Conservation (phyloP, 2,797 vertebrate genomes). For the Esox lucius region DNA sequence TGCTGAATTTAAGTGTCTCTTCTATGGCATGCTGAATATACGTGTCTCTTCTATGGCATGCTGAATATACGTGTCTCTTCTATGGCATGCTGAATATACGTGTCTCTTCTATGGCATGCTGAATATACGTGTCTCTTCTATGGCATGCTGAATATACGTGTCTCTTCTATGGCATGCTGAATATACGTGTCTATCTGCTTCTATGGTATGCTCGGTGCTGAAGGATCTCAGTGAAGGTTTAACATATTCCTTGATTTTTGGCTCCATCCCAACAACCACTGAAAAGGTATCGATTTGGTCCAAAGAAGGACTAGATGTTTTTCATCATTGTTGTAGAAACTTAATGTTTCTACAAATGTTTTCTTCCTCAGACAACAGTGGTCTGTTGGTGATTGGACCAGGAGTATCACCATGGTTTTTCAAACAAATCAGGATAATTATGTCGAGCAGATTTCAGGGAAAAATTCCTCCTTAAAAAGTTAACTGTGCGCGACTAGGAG, state of each 20-base stretch:
- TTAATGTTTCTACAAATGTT: conserved; percentile 39
- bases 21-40: no score
- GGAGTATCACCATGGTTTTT: conserved; percentile 69
- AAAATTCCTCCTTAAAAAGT: conserved; percentile 78
- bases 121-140: no score
- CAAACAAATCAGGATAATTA: conserved; percentile 81
- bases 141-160: no score
- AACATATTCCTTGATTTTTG: conserved; percentile 24
- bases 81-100: no score
- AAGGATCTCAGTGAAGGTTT: not conserved
- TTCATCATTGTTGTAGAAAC: conserved; percentile 61
- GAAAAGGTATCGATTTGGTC: conserved; percentile 30
- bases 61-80: no score
- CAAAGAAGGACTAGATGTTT: conserved; percentile 41
- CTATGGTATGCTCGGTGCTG: not conserved
- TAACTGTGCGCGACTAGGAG: conserved; percentile 76
- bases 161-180: no score
- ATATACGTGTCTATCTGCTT: no score
- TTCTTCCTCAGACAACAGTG: conserved; percentile 63
- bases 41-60: no score
- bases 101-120: no score
- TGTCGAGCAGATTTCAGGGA: conserved; percentile 79
- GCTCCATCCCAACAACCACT: conserved; percentile 18
- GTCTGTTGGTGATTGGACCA: conserved; percentile 67
- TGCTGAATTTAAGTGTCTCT: no score